Percentiles rank a stretch among this genome's conserved stretches.
Conservation (phyloP, 2,888 invertebrate genomes). For the Leptarthrus brevirostris region DNA sequence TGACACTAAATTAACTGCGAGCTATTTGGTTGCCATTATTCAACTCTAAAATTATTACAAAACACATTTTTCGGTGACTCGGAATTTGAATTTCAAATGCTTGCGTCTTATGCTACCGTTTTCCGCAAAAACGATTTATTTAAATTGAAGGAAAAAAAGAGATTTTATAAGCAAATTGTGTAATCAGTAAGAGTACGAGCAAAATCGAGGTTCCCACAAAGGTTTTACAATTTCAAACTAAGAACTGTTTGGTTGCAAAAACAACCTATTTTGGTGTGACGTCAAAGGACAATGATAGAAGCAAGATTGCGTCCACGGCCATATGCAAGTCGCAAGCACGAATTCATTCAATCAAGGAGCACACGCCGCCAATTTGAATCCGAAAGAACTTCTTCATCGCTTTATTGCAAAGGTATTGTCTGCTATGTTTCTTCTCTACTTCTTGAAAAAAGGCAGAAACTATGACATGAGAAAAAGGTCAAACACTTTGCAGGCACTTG, state of each 20-base stretch:
- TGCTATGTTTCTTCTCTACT: slow-evolving; percentile 21
- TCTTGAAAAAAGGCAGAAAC: slow-evolving; percentile 44
- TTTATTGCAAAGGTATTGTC: slow-evolving; percentile 30
- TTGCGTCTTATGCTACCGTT: slow-evolving; percentile 4
- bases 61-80: slow-evolving; percentile 6
- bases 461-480: slow-evolving; percentile 53
- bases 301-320: slow-evolving; percentile 5
- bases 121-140: too few species aligned
- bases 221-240: too few species aligned
- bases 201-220: background rate
- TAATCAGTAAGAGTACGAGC: background rate
- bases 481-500: slow-evolving; percentile 50
- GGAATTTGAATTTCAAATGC: slow-evolving; percentile 38
- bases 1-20: slow-evolving; percentile 18
- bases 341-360: slow-evolving; percentile 35
- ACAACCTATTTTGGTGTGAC: too few species aligned
- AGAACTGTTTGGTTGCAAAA: too few species aligned
- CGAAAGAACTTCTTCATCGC: slow-evolving; percentile 29
- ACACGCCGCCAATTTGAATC: background rate
- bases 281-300: too few species aligned
- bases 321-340: slow-evolving; percentile 25
- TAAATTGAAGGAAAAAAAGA: too few species aligned
- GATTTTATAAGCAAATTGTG: too few species aligned
- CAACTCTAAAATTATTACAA: slow-evolving; percentile 26
- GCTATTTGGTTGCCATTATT: slow-evolving; percentile 40